A percentile compares a stretch with the other conserved stretches of the same genome.
Evolutionary conservation across 2,888 invertebrate genomes (phyloP).

Genomic region (Diadegma fenestrale): DNA sequence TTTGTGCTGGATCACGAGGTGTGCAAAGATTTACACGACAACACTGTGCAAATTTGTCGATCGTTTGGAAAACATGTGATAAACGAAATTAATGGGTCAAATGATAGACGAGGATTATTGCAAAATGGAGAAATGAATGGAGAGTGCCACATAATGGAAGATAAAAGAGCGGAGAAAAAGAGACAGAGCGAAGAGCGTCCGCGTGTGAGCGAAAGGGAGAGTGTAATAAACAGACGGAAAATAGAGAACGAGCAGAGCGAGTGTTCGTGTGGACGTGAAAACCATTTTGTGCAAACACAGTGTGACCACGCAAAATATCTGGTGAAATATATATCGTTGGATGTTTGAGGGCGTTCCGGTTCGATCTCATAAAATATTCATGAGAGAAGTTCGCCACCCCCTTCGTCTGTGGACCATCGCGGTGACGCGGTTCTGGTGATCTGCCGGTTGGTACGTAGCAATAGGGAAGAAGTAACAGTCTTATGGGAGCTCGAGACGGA

Average conservation of each 20-base stretch:
- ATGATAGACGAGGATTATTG: constrained; percentile 43
- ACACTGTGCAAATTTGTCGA: constrained; percentile 32
- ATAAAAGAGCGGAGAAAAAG: not conserved
- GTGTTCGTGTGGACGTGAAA: constrained; percentile 35
- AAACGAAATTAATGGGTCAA: constrained; percentile 22
- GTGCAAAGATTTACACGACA: constrained; percentile 6
- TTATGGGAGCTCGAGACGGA: constrained; percentile 1
- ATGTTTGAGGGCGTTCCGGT: constrained; percentile 55
- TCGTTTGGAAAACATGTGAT: constrained; percentile 9
- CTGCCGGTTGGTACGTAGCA: not conserved
- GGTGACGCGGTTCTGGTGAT: constrained; percentile 50
- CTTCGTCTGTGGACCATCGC: constrained; percentile 46
- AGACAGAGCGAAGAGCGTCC: not conserved
- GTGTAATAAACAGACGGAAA: constrained; percentile 27
- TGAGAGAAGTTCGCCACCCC: constrained; percentile 59
- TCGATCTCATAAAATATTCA: constrained; percentile 68
- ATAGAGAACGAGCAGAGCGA: constrained; percentile 9
- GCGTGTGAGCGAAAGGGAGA: constrained; percentile 34
- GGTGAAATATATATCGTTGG: constrained; percentile 45
- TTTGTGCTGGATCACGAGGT: not conserved
- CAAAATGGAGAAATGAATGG: constrained; percentile 40
- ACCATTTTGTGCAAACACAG: constrained; percentile 52
- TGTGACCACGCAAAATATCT: constrained; percentile 54
- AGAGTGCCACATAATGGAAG: constrained; percentile 27
- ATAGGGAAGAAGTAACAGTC: constrained; percentile 8